Evolutionary conservation across 2,113 vertebrate genomes (phyloP).

Genomic region (Casuarius casuarius): DNA sequence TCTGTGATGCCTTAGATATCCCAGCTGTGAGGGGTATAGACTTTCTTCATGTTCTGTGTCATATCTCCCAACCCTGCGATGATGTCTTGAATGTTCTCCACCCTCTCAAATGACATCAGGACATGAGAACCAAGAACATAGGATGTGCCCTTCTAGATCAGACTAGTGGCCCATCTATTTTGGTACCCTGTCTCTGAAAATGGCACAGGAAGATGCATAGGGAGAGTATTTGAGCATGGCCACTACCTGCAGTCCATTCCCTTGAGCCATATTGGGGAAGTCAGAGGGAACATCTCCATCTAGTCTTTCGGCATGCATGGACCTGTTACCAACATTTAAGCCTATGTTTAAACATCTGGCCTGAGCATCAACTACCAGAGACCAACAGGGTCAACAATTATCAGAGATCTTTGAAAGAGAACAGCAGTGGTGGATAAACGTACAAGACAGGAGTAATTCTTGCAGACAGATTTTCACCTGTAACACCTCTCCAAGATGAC

Average conservation of each 20-base stretch:
- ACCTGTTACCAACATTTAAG: background rate
- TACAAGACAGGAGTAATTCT: background rate
- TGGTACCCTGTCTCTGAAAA: background rate
- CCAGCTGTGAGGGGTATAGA: background rate
- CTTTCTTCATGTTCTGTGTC: background rate
- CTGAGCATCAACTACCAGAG: background rate
- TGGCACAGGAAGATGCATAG: background rate
- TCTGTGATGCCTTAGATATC: background rate
- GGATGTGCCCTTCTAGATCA: background rate
- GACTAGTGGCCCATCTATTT: too few species aligned
- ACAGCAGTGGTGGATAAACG: background rate
- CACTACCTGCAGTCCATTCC: background rate
- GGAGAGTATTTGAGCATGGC: accelerated
- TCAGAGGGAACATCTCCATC: background rate
- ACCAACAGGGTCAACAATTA: background rate
- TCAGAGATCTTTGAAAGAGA: background rate
- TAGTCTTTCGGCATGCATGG: background rate
- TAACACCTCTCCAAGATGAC: background rate
- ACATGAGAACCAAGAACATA: background rate
- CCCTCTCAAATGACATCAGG: background rate
- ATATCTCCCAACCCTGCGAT: background rate
- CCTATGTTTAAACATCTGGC: background rate
- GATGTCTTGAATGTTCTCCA: background rate
- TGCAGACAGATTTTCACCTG: background rate
- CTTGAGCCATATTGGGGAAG: background rate